Evolutionary conservation across 2,113 vertebrate genomes (phyloP), one percentile per base, ranked within the genome.

Genomic region (Erpornis zantholeuca): DNA sequence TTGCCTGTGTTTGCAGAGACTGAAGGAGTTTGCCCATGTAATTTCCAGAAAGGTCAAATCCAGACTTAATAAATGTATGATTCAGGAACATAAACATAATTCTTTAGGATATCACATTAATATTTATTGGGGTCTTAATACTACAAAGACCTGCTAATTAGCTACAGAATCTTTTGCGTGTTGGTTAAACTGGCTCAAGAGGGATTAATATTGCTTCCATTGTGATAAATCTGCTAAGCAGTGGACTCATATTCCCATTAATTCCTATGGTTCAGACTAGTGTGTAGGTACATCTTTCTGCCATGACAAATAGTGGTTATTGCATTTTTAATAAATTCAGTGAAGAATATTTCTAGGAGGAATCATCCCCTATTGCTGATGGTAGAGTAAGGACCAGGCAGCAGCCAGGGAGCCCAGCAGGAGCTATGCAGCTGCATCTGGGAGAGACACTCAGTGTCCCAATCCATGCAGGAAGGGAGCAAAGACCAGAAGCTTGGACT

Each of bases 1-100:
- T 91, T 86, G 66, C 54, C 72, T 73, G 44, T 94, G 72, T 95
- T 90, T 95, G 87, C 59, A 78, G 49, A 94, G 56, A 82, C 36
- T 65, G 70, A 94, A 97, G 86, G 65, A 87, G 68, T 91, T 94
- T 94, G 63, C 42, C 64, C 1, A 0, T 72, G 73, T 91, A 94
- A 95, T 94, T 89, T 97, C 59, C 77, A 87, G 57, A 97, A 97
- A 97, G 94, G 96, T 97, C 92, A 97, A 44, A 87, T 88, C 68
- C 90, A 95, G 89, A 94, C 79, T 96, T 96, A 95, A 93, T 92
- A 97, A 95, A 93, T 84, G 78, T 80, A 87, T 72, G 64, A 94
- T 95, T 96, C 89, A 88, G 69, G 70, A 95, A 85, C 54, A 92
- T 95, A 96, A 96, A 81, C 10, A 70, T 90, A 44, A 38, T 93